Evolutionary conservation across 2,888 invertebrate species (phyloP), one percentile per base, ranked within the genome.

Genomic region (Ametastegia equiseti): DNA sequence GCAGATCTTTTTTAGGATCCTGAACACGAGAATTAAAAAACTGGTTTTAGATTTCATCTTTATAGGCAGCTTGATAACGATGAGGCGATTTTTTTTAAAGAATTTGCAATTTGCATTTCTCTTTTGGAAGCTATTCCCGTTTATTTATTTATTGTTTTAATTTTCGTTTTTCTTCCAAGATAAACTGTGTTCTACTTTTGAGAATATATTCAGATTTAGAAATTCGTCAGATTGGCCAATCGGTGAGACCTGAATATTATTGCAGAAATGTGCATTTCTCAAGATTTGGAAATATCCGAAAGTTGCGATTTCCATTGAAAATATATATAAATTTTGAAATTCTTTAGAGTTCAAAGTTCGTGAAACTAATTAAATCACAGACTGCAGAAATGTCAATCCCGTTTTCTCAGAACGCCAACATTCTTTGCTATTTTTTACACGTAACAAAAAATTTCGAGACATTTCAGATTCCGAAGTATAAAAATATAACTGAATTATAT

Each of bases 1-100:
- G 89, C 27, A 86, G 83, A 47, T 90, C 89, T 81, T 88, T 88
- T 80, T 87, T 90, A 60, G 87, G 85, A 83, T 90, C 90, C 90
- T 90, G 83, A 50, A 67, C 7, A 27, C n/a, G 6, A 30, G n/a
- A 45, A 15, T 79, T 6, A 15, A 11, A 27, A 27, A 67, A 0
- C 15, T 50, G 9, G 27, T 30, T 36, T 50, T 19, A 47, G 9
- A 9, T 7, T 45, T 45, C n/a, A n/a, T n/a, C n/a, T n/a, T n/a
- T n/a, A n/a, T n/a, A n/a, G 5, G 0, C 11, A 1, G 7, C 1
- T 4, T 23, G 13, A 13, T 13, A 13, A 13, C 23, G 0, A 60
- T 3, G 27, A 13, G 0, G 23, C 6, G 30, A 30, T 60, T 30
- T 60, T 15, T 60, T 60, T 11, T 9, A 11, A 19, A 19, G 15